Base-by-base conservation (phyloP, 2,888 invertebrate genomes). In the Sminthurides aquaticus region DNA sequence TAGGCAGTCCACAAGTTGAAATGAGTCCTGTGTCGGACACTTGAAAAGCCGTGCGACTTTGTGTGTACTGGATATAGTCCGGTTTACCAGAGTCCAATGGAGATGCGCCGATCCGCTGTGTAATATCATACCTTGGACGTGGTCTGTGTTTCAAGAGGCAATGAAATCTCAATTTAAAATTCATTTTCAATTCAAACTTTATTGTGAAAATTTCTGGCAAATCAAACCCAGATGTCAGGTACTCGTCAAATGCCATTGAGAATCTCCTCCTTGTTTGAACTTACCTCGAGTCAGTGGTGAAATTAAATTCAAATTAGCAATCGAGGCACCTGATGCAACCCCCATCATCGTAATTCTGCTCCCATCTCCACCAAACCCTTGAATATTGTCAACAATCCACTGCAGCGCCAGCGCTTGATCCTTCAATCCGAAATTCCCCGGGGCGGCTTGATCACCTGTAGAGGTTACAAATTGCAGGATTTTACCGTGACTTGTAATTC, bases 301-400 rank as follows among this genome's bases (percentile, higher is more conserved):
- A 29, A 67, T 67, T 5, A 67, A 34, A 54, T 67, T 64, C 49
- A 67, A 25, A 27, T 64, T 64, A 15, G 64, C 67, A 25, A 60
- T 60, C n/a, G 61, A 15, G 1, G 67, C 67, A 18, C 67, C 67
- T n/a, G 64, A 60, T 26, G 49, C 58, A 18, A 69, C 68, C 3
- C 71, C 71, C 66, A 69, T 65, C 11, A 71, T 58, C 0, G 71
- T 69, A 49, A 71, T 69, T 24, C 67, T 62, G 2, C 62, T 54
- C 0, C 59, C 29, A 60, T 71, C 66, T 1, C 71, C 71, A 1
- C 71, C 68, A 55, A 68, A 68, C 22, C 49, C 27, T 15, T 49
- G 43, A 56, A 68, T 68, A 26, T 68, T 68, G 2, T 66, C 64
- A 18, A 54, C 58, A 1, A 68, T 65, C 69, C 69, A 69, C 43